These are phyloP conservation scores for Drosophila obscura DNA, from an alignment of 1,140 invertebrate species.

Conservation along the genomic window DNA sequence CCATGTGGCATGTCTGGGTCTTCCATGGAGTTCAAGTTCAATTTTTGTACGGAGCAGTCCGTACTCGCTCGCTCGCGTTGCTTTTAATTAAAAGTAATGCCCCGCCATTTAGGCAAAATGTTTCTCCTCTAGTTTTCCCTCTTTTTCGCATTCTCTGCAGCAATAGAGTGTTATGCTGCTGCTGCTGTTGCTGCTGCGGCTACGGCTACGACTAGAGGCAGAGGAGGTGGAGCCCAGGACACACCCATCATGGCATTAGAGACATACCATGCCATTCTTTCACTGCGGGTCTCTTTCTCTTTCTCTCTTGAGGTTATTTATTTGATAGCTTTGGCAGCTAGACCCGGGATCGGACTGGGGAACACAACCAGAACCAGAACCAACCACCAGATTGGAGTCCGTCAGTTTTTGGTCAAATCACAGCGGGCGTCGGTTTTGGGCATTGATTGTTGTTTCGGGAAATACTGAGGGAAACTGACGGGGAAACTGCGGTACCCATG, in stretches of 20 bases:
- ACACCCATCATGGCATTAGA: constrained; percentile 66
- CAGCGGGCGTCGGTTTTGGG: constrained; percentile 63
- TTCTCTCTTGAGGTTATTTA: constrained; percentile 60
- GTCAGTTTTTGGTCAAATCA: constrained; percentile 81
- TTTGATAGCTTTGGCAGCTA: constrained; percentile 76
- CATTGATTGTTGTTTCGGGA: constrained; percentile 70
- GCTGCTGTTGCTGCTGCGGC: neutral
- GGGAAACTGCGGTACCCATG: constrained; percentile 47
- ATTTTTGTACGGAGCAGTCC: constrained; percentile 58
- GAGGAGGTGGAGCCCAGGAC: constrained; percentile 36
- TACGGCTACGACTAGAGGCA: neutral
- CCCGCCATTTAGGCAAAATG: constrained; percentile 71
- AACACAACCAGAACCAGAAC: constrained; percentile 17
- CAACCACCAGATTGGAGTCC: constrained; percentile 33
- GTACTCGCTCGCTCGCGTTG: constrained; percentile 55
- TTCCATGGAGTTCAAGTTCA: constrained; percentile 74
- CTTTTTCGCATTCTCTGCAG: constrained; percentile 15
- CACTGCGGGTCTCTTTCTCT: constrained; percentile 60
- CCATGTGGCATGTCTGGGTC: constrained; percentile 20
- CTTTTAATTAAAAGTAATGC: constrained; percentile 82
- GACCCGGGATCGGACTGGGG: constrained; percentile 19
- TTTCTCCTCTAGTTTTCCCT: constrained; percentile 23
- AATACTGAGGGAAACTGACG: constrained; percentile 37
- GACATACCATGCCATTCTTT: constrained; percentile 63
- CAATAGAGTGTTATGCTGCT: constrained; percentile 5